Conservation (phyloP, 1,140 invertebrate species). For the Bombus superbus region DNA sequence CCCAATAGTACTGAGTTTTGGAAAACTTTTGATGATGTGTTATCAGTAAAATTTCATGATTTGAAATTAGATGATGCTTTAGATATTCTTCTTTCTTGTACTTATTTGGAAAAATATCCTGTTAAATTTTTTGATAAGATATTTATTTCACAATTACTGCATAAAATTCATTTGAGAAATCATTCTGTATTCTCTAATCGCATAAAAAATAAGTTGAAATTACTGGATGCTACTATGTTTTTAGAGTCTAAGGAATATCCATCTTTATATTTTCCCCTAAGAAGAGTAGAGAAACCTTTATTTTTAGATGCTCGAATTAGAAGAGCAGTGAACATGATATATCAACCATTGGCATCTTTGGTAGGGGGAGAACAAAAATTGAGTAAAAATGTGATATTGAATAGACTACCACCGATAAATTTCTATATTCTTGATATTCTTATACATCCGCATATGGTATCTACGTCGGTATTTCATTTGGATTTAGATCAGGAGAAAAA, state of each 20-base stretch:
- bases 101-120: conserved; percentile 87
- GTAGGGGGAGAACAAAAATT: conserved; percentile 80
- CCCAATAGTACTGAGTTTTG: conserved; percentile 85
- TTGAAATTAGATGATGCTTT: conserved; percentile 85
- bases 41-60: conserved; percentile 85
- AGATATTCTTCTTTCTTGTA: conserved; percentile 86
- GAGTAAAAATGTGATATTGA: conserved; percentile 82
- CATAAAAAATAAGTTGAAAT: conserved; percentile 83
- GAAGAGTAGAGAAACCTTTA: conserved; percentile 75
- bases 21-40: conserved; percentile 83
- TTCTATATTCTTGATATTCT: conserved; percentile 86
- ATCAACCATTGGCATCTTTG: conserved; percentile 77
- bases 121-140: conserved; percentile 85
- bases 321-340: conserved; percentile 82
- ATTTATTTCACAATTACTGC: conserved; percentile 86
- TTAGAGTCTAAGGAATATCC: conserved; percentile 85
- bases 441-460: conserved; percentile 80
- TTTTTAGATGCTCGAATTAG: conserved; percentile 83
- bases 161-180: conserved; percentile 82
- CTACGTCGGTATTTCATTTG: conserved; percentile 79
- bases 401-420: conserved; percentile 83
- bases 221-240: conserved; percentile 87
- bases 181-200: conserved; percentile 63
- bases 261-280: conserved; percentile 85
- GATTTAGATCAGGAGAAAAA: conserved; percentile 77